Conservation (phyloP, 1,140 invertebrate genomes). For the Drosophila bocki region DNA sequence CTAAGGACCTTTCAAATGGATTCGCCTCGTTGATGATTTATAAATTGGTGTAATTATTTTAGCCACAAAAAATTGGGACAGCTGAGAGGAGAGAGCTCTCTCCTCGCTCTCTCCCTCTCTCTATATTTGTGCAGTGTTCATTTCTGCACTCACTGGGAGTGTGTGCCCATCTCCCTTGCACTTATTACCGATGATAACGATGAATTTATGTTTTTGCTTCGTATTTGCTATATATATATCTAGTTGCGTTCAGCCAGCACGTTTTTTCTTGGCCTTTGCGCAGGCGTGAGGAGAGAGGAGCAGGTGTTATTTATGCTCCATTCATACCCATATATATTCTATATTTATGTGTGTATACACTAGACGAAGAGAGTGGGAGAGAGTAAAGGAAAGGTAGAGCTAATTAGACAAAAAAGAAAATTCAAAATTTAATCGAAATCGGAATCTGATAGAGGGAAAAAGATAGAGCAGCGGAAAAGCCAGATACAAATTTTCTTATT, state of each 20-base stretch:
- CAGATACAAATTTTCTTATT: slow-evolving; percentile 34
- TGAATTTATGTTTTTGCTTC: slow-evolving; percentile 39
- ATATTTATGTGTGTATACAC: slow-evolving; percentile 60
- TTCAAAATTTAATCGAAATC: slow-evolving; percentile 14
- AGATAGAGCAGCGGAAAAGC: slow-evolving; percentile 4
- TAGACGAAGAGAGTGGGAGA: slow-evolving; percentile 1
- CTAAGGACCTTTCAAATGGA: slow-evolving; percentile 68
- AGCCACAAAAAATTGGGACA: slow-evolving; percentile 63
- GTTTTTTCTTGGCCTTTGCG: slow-evolving; percentile 39
- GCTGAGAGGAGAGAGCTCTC: slow-evolving; percentile 18
- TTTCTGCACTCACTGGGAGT: slow-evolving; percentile 55
- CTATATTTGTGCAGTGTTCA: slow-evolving; percentile 67
- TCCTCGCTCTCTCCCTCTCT: slow-evolving; percentile 10
- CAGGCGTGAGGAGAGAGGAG: slow-evolving; percentile 45
- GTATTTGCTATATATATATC: slow-evolving; percentile 19
- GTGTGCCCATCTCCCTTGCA: slow-evolving; percentile 27
- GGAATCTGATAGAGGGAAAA: slow-evolving; percentile 5
- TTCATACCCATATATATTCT: slow-evolving; percentile 39
- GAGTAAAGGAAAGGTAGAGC: slow-evolving; percentile 4
- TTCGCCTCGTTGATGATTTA: slow-evolving; percentile 74
- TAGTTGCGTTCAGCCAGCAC: slow-evolving; percentile 28
- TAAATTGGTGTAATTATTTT: slow-evolving; percentile 78
- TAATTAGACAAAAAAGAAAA: slow-evolving; percentile 37
- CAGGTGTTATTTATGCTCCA: slow-evolving; percentile 63
- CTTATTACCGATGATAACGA: slow-evolving; percentile 45